Conservation (phyloP, 2,888 invertebrate species). For the Temnothorax rugatulus region DNA sequence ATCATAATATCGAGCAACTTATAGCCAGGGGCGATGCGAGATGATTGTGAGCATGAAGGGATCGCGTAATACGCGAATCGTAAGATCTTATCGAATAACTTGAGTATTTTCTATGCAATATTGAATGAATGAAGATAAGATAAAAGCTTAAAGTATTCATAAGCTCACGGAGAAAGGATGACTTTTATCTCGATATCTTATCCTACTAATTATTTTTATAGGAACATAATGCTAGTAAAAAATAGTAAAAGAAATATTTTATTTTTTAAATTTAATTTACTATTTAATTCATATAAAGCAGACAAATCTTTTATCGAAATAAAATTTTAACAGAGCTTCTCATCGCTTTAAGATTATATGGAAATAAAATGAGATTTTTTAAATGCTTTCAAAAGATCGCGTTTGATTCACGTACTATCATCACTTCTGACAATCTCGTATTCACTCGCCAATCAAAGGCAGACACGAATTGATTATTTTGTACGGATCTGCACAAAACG, state of each 20-base stretch:
- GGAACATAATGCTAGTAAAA: not conserved
- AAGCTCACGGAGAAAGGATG: not conserved
- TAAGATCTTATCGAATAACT: slow-evolving; percentile 67
- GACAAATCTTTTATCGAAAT: not conserved
- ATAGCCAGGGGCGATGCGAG: slow-evolving; percentile 58
- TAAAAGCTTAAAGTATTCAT: slow-evolving; percentile 30
- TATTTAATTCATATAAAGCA: not conserved
- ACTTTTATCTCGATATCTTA: not conserved
- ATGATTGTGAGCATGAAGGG: slow-evolving; percentile 49
- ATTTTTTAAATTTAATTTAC: not conserved
- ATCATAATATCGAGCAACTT: slow-evolving; percentile 64
- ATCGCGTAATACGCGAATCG: slow-evolving; percentile 31
- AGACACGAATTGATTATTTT: not conserved
- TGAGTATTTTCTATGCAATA: slow-evolving; percentile 57
- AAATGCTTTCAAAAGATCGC: not conserved
- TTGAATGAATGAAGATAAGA: slow-evolving; percentile 24
- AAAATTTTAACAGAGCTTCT: not conserved
- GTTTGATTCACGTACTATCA: not conserved
- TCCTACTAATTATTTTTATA: not conserved
- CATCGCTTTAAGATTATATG: not conserved
- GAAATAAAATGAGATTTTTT: not conserved
- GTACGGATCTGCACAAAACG: not conserved
- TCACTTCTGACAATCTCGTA: slow-evolving; percentile 1
- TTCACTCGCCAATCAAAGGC: not conserved
- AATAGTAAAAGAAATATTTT: not conserved